Evolutionary conservation across 2,797 vertebrate genomes (phyloP).

Genomic region (Acrocephalus scirpaceus): DNA sequence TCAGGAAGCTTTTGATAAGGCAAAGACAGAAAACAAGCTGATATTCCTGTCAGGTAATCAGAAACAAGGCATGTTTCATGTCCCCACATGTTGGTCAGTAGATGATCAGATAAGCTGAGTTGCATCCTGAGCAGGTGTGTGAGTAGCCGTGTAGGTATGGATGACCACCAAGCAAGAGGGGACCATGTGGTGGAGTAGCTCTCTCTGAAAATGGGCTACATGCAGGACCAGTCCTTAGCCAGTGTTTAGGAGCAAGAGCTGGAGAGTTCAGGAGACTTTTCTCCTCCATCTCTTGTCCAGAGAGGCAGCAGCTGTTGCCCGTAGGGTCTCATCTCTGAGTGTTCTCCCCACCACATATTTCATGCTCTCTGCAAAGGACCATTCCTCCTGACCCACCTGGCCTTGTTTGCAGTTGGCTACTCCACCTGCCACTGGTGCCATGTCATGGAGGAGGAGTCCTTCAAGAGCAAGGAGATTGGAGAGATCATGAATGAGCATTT

Average conservation of each 20-base stretch:
- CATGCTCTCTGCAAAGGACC: background rate
- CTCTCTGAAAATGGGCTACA: background rate
- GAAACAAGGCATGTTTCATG: accelerated
- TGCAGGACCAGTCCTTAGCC: background rate
- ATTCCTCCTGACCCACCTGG: background rate
- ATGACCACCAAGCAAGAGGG: background rate
- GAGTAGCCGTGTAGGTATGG: background rate
- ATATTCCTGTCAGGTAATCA: conserved; percentile 91
- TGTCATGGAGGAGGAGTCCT: conserved; percentile 94
- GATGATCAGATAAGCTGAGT: background rate
- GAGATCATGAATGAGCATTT: conserved; percentile 89
- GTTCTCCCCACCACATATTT: background rate
- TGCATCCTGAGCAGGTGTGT: background rate
- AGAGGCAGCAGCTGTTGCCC: background rate
- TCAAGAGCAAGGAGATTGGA: conserved; percentile 88
- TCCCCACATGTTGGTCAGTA: accelerated
- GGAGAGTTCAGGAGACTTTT: background rate
- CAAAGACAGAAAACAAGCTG: conserved; percentile 88
- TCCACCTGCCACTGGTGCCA: conserved; percentile 98
- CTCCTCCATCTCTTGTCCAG: background rate
- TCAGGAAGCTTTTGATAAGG: conserved; percentile 92
- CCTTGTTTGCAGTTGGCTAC: conserved; percentile 85
- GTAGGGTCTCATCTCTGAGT: background rate
- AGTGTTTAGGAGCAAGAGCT: background rate
- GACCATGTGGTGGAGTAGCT: accelerated